phyloP scores from a whole-genome alignment of 1,140 invertebrate genomes.

The Pseudomyrmex dendroicus region DNA sequence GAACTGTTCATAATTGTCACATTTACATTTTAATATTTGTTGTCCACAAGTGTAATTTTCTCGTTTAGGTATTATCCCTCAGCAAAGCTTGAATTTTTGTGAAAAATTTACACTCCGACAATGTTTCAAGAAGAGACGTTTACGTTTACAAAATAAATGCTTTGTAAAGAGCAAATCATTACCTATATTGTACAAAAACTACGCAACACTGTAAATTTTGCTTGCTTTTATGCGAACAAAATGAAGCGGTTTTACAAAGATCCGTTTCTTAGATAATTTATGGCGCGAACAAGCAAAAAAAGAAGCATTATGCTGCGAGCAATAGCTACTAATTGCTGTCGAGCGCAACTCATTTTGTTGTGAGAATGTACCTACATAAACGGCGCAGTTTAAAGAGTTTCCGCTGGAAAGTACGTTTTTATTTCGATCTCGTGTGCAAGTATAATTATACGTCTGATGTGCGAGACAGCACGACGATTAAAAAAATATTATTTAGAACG shows the following conservation, averaged over 20 bases:
- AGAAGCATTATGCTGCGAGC: neutral
- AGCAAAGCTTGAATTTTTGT: neutral
- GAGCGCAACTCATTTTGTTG: conserved; percentile 16
- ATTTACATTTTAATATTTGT: conserved; percentile 34
- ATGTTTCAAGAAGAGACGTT: neutral
- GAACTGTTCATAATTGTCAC: conserved; percentile 1
- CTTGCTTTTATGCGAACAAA: neutral
- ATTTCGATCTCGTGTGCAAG: neutral
- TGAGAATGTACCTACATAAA: neutral
- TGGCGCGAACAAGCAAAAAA: conserved; percentile 11
- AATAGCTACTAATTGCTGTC: conserved; percentile 21
- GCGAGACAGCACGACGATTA: neutral
- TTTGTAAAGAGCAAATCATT: too few relatives aligned
- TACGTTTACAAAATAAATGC: too few relatives aligned
- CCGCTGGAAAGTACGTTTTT: conserved; percentile 5
- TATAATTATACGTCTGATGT: conserved; percentile 5
- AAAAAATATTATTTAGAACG: neutral
- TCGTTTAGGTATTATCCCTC: neutral
- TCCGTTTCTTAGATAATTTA: conserved; percentile 12
- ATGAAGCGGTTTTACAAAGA: neutral
- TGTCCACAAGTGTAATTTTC: conserved; percentile 5
- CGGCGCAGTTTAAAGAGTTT: conserved; percentile 4
- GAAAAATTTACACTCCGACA: neutral
- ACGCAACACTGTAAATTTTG: conserved; percentile 1
- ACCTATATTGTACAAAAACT: too few relatives aligned